phyloP scores from a whole-genome alignment of 2,888 invertebrate genomes.

The Sarcophaga subvicina region DNA sequence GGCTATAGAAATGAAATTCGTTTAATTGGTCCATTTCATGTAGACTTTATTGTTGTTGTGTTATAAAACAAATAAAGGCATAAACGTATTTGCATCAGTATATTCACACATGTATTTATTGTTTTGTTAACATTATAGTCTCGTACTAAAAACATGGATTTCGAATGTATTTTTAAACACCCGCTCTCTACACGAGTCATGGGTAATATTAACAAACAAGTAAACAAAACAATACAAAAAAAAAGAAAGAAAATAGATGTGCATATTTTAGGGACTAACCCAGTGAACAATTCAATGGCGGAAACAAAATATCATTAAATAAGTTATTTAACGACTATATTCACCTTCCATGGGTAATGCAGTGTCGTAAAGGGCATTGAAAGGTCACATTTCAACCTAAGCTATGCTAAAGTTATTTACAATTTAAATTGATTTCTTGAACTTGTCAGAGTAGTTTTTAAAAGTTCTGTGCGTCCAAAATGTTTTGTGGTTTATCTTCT shows the following conservation, averaged over 20 bases:
- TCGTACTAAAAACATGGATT: conserved; percentile 44
- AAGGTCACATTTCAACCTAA: no score
- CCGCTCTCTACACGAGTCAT: conserved; percentile 22
- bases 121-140: conserved; percentile 66
- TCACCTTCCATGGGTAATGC: no score
- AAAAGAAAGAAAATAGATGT: background rate
- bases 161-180: conserved; percentile 47
- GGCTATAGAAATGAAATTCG: background rate
- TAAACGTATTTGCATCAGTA: conserved; percentile 20
- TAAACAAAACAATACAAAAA: background rate
- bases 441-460: no score
- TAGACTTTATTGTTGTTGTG: no score
- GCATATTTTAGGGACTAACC: conserved; percentile 11
- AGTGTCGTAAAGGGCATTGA: no score
- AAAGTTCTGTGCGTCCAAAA: background rate
- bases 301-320: background rate
- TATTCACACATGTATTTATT: conserved; percentile 58
- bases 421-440: no score
- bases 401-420: no score
- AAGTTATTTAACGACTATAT: no score
- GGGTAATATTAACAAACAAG: conserved; percentile 39
- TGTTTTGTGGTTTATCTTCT: background rate
- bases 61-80: conserved; percentile 30
- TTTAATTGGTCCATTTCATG: conserved; percentile 1
- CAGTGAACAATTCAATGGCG: conserved; percentile 1